A percentile compares a stretch with the other conserved stretches of the same genome.
Conservation (phyloP, 2,797 vertebrate genomes). For the Gallinago nigripennis region DNA sequence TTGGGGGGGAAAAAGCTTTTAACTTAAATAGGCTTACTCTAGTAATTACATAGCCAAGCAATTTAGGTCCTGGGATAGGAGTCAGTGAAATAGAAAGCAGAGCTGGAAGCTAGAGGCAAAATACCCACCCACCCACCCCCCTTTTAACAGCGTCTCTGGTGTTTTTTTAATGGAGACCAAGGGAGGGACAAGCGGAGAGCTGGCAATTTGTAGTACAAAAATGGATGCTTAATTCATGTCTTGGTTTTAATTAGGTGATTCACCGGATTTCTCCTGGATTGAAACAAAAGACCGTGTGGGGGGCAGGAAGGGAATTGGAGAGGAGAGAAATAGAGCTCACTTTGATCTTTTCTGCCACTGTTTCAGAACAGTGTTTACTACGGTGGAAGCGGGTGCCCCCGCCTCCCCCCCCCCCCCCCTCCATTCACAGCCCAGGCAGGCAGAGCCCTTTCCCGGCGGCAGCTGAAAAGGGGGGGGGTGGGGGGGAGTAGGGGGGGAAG, state of each 20-base stretch:
- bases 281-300: constrained; percentile 74
- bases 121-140: constrained; percentile 62
- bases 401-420: constrained; percentile 12
- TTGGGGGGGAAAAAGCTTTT: constrained; percentile 83
- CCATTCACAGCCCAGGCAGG: constrained; percentile 37
- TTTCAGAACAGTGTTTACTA: constrained; percentile 72
- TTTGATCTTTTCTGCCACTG: constrained; percentile 77
- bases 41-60: constrained; percentile 96
- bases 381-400: constrained; percentile 28
- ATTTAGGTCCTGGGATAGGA: constrained; percentile 87
- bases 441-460: constrained; percentile 40
- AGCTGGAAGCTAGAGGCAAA: constrained; percentile 84
- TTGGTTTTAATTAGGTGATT: constrained; percentile 85
- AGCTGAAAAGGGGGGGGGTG: background rate
- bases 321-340: constrained; percentile 48
- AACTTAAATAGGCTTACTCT: constrained; percentile 95
- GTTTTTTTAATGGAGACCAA: constrained; percentile 83
- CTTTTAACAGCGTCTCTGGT: constrained; percentile 78
- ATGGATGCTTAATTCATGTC: constrained; percentile 83
- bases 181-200: constrained; percentile 76
- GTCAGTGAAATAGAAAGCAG: constrained; percentile 86
- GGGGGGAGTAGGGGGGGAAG: background rate
- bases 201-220: constrained; percentile 81
- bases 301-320: constrained; percentile 15
- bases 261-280: constrained; percentile 78